Evolutionary conservation across 2,113 vertebrate genomes (phyloP), one percentile per base, ranked within the genome.

Genomic region (Gadus chalcogrammus): DNA sequence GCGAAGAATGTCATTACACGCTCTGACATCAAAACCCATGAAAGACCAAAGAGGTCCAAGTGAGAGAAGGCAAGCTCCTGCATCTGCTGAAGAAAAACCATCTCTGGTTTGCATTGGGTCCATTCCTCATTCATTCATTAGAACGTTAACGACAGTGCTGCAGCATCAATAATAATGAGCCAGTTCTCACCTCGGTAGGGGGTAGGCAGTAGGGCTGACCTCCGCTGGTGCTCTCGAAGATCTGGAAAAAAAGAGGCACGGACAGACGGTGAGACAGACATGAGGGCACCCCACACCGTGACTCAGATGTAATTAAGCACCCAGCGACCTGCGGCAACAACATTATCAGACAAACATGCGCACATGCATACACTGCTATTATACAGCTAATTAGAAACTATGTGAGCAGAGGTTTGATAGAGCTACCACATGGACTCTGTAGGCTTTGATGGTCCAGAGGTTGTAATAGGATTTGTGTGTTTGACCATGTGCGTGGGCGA

Each of bases 201-300:
- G 90, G 91, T 31, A 90, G 77, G 52, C 72, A 77, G 71, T 83
- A 90, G 55, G 79, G 82, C 83, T 88, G 90, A 87, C 82, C 87
- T 75, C 89, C 93, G 79, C 87, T 87, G 53, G 90, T 79, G 31
- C 92, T 85, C 78, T 97, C 96, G 88, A 97, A 95, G 86, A 96
- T 87, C 95, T 96, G 85, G 79, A 88, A 88, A 61, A 69, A 72
- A 83, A 69, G 24, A 76, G 59, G 63, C 48, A 71, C 48, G 13
- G 52, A 27, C 4, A n/a, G 69, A 81, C 15, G 79, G 62, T 64
- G 17, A 68, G 15, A 48, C 63, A 88, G 22, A 63, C 61, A 63
- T 15, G n/a, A 7, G 38, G 31, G 38, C 31, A 42, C 31, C 38
- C 27, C 61, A 31, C 61, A 64, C 62, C 16, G 66, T 79, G 81